A percentile compares a stretch with the other conserved stretches of the same genome.
phyloP scores from a whole-genome alignment of 2,113 vertebrate genomes.

The Burhinus oedicnemus region DNA sequence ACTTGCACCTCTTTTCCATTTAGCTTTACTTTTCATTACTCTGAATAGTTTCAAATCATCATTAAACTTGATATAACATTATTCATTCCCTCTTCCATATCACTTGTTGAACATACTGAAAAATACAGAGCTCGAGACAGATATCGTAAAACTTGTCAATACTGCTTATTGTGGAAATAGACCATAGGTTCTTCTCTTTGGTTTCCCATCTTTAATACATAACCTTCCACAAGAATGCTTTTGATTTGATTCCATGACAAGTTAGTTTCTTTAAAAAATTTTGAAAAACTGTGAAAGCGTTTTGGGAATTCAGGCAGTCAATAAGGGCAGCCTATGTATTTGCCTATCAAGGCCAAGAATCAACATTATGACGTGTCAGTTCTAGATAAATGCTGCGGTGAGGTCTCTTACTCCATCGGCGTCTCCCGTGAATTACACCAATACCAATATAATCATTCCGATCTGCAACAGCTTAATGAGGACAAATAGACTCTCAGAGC shows the following conservation, averaged over 20 bases:
- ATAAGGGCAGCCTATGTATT: fast-evolving
- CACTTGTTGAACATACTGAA: background rate
- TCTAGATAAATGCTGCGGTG: background rate
- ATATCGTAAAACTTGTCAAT: background rate
- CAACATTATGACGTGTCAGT: background rate
- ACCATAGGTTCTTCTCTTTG: background rate
- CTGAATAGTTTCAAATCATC: background rate
- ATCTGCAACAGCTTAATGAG: background rate
- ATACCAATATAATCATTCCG: background rate
- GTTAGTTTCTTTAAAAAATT: background rate
- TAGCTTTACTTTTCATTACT: background rate
- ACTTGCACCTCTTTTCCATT: background rate
- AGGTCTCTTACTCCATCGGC: background rate
- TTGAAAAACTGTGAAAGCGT: background rate
- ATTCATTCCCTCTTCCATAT: background rate
- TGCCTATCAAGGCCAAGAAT: background rate
- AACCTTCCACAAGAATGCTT: background rate
- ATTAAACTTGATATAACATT: background rate
- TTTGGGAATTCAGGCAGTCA: background rate
- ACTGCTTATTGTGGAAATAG: background rate
- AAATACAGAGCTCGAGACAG: background rate
- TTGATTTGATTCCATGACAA: background rate
- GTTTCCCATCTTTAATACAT: background rate
- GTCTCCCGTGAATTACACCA: background rate
- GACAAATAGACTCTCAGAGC: background rate